Evolutionary conservation across 2,888 invertebrate genomes (phyloP).

Genomic region (Rotaria sp.): DNA sequence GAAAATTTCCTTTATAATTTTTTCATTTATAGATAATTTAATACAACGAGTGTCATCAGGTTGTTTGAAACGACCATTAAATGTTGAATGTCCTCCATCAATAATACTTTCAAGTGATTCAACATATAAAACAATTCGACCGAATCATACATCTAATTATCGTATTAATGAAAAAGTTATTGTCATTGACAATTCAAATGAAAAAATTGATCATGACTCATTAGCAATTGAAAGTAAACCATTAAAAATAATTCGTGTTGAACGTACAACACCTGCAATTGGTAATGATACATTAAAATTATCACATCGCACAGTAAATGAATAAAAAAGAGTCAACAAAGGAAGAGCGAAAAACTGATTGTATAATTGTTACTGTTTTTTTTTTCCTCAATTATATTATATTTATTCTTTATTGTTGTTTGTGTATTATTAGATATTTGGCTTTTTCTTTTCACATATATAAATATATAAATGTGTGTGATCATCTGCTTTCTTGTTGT

Average conservation of each 20-base stretch:
- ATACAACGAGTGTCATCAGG: not conserved
- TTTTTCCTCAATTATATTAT: not conserved
- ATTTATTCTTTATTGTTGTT: not conserved
- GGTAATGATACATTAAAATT: constrained; percentile 6
- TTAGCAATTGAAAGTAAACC: not conserved
- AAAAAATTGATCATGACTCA: not conserved
- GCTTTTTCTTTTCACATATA: not conserved
- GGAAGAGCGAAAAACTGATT: constrained; percentile 2
- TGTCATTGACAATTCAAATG: constrained; percentile 8
- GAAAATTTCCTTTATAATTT: not conserved
- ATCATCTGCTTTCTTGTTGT: not conserved
- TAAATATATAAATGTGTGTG: not conserved
- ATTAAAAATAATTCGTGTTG: constrained; percentile 18
- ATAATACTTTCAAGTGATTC: not conserved
- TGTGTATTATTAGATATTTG: not conserved
- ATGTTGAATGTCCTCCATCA: not conserved
- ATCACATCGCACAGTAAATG: constrained; percentile 1
- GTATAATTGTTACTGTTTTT: not conserved
- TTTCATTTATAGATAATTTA: not conserved
- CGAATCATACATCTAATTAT: constrained; percentile 26
- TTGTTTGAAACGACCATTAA: constrained; percentile 14
- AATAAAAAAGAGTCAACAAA: not conserved
- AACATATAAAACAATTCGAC: not conserved
- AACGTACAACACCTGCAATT: constrained; percentile 2
- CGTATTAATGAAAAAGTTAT: constrained; percentile 27